Percentiles rank a stretch among this genome's conserved stretches.
Conservation (phyloP, 1,140 invertebrate genomes). For the Drosophila takahashii region DNA sequence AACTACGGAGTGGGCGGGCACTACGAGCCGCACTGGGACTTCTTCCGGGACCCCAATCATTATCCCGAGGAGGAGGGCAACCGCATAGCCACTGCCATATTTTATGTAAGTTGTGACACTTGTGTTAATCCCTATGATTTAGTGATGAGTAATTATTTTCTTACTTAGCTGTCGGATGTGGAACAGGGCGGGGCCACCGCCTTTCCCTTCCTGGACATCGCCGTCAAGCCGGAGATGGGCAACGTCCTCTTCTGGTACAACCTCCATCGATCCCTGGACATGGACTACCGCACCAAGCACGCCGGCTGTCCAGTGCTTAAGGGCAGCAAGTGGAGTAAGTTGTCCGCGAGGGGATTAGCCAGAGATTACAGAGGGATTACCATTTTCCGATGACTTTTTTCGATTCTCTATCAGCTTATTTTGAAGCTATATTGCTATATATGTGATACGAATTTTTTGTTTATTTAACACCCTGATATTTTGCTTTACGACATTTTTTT, state of each 20-base stretch:
- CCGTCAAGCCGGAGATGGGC: conserved; percentile 94
- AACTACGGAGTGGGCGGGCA: conserved; percentile 91
- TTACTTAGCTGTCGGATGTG: conserved; percentile 94
- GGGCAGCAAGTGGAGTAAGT: conserved; percentile 96
- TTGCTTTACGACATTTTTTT: no score
- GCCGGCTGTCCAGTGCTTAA: conserved; percentile 98
- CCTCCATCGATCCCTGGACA: conserved; percentile 94
- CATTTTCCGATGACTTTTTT: not conserved
- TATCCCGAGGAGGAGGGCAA: conserved; percentile 90
- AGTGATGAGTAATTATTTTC: not conserved
- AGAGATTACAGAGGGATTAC: no score
- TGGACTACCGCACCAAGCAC: conserved; percentile 96
- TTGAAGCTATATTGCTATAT: no score
- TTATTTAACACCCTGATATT: no score
- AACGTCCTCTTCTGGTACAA: conserved; percentile 98
- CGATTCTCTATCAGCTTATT: not conserved
- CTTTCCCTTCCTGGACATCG: conserved; percentile 93
- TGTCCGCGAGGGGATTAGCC: conserved; percentile 62
- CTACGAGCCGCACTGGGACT: conserved; percentile 91
- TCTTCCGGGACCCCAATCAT: conserved; percentile 63
- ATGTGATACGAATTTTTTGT: no score
- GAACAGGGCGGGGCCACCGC: conserved; percentile 97
- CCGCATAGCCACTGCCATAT: conserved; percentile 80
- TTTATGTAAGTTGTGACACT: conserved; percentile 86
- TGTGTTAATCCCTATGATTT: conserved; percentile 10